A percentile compares a stretch with the other conserved stretches of the same genome.
phyloP scores from a whole-genome alignment of 2,113 vertebrate genomes.

The Alouatta palliata region DNA sequence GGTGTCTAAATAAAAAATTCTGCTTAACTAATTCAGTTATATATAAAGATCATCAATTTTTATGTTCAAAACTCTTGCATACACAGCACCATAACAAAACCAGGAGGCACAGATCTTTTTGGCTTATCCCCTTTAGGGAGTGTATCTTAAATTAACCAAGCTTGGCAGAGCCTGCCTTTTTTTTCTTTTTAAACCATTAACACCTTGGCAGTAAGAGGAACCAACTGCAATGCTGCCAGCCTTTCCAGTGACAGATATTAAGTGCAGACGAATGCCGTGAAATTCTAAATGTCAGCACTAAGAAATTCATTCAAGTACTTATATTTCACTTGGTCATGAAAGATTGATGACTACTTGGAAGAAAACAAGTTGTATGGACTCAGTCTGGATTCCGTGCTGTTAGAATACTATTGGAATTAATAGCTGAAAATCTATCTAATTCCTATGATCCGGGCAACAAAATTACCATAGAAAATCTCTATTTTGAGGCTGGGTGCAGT shows the following conservation, averaged over 20 bases:
- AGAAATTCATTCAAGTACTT: slow-evolving; percentile 59
- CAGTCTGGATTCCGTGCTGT: not conserved
- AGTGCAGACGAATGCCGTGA: slow-evolving; percentile 53
- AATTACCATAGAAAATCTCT: not conserved
- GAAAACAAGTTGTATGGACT: not conserved
- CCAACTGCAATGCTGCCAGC: not conserved
- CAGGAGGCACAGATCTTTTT: not conserved
- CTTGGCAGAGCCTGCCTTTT: slow-evolving; percentile 50
- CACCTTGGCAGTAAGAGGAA: slow-evolving; percentile 65
- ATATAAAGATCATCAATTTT: not conserved
- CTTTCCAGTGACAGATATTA: slow-evolving; percentile 47
- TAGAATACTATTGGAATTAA: not conserved
- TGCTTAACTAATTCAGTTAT: not conserved
- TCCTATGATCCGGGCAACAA: not conserved
- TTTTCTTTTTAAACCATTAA: slow-evolving; percentile 53
- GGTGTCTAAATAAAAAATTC: not conserved
- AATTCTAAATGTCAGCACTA: slow-evolving; percentile 63
- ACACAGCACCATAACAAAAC: not conserved
- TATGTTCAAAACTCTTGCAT: not conserved
- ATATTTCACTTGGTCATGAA: slow-evolving; percentile 39
- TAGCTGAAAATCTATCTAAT: not conserved
- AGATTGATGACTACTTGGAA: slow-evolving; percentile 2
- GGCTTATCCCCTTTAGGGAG: not conserved
- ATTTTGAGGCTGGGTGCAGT: not conserved
- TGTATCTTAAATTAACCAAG: slow-evolving; percentile 60